phyloP scores from a whole-genome alignment of 2,113 vertebrate species.

The Pan troglodytes region NHGRI_mPanTro3-v2.1_pri NC_072417.2:76725501-76726000 shows the following conservation, averaged over 20 bases:
- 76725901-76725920: neutral
- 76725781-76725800: conserved; percentile 83
- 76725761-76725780: conserved; percentile 82
- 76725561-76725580: conserved; percentile 73
- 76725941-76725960: too few relatives aligned
- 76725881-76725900: conserved; percentile 78
- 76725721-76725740: conserved; percentile 82
- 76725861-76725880: conserved; percentile 83
- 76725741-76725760: conserved; percentile 80
- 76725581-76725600: conserved; percentile 77
- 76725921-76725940: neutral
- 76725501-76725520: conserved; percentile 67
- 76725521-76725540: conserved; percentile 77
- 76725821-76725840: conserved; percentile 89
- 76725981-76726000: neutral
- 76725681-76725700: conserved; percentile 79
- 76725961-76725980: neutral
- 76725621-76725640: conserved; percentile 78
- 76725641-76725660: conserved; percentile 82
- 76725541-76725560: conserved; percentile 74
- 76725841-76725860: conserved; percentile 88
- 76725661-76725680: conserved; percentile 77
- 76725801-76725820: conserved; percentile 86
- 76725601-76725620: conserved; percentile 80
- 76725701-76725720: conserved; percentile 80